Evolutionary conservation across 2,797 vertebrate genomes (phyloP).

Genomic region (Melanogrammus aeglefinus): DNA sequence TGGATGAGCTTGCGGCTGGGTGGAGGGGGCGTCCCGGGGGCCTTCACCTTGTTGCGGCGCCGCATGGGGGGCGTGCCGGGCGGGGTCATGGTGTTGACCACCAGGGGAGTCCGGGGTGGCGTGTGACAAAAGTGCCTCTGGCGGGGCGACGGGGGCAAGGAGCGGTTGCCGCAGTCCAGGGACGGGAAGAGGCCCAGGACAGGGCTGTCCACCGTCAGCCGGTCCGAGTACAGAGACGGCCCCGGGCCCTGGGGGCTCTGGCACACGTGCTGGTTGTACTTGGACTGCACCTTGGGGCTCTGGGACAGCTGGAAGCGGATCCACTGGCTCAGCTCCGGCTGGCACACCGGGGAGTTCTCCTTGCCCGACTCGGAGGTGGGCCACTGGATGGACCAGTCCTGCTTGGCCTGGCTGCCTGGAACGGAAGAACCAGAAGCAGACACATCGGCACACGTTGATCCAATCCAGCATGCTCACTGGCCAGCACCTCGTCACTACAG

Average conservation of each 20-base stretch:
- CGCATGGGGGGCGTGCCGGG: constrained; percentile 86
- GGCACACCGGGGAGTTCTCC: constrained; percentile 85
- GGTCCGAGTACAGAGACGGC: constrained; percentile 76
- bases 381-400: constrained; percentile 98
- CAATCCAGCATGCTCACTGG: neutral
- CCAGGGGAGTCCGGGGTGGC: constrained; percentile 88
- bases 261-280: constrained; percentile 86
- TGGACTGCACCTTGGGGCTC: constrained; percentile 86
- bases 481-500: neutral
- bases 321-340: constrained; percentile 82
- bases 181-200: constrained; percentile 74
- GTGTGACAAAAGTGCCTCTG: constrained; percentile 89
- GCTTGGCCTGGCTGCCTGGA: constrained; percentile 88
- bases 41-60: constrained; percentile 89
- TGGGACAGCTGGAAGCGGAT: constrained; percentile 85
- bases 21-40: constrained; percentile 90
- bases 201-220: constrained; percentile 85
- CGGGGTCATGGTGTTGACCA: constrained; percentile 86
- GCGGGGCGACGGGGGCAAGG: constrained; percentile 89
- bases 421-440: constrained; percentile 19
- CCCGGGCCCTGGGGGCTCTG: constrained; percentile 75
- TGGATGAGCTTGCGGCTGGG: constrained; percentile 93
- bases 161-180: constrained; percentile 83
- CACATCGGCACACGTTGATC: neutral
- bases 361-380: constrained; percentile 87